Conservation (phyloP, 2,113 vertebrate species). For the Dinomys branickii region DNA sequence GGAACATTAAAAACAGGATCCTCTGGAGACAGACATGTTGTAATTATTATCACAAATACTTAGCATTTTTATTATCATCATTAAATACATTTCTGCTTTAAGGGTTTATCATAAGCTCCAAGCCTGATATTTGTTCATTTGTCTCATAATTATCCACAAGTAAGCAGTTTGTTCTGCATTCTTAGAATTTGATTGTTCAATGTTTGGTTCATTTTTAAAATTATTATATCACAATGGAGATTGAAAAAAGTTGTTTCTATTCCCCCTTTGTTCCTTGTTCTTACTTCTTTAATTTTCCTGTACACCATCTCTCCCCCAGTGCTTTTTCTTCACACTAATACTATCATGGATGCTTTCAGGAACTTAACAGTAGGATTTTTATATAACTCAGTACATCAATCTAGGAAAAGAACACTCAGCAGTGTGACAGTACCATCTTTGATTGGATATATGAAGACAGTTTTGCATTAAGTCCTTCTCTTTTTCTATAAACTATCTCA, state of each 20-base stretch:
- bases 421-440: neutral
- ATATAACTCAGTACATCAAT: neutral
- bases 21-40: conserved; percentile 60
- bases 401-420: neutral
- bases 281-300: conserved; percentile 33
- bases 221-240: conserved; percentile 15
- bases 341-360: neutral
- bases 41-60: conserved; percentile 75
- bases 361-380: neutral
- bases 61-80: conserved; percentile 74
- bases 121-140: conserved; percentile 65
- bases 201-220: conserved; percentile 45
- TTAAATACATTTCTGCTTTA: conserved; percentile 75
- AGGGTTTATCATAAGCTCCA: conserved; percentile 68
- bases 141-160: conserved; percentile 71
- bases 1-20: conserved; percentile 62
- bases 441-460: neutral
- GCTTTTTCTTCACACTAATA: neutral
- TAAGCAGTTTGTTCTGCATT: conserved; percentile 69
- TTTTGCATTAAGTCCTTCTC: neutral
- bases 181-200: conserved; percentile 62
- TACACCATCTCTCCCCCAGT: neutral
- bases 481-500: neutral
- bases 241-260: neutral
- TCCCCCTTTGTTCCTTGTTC: neutral